Base-by-base conservation (phyloP, 2,888 invertebrate species). In the Lasius fuliginosus region DNA sequence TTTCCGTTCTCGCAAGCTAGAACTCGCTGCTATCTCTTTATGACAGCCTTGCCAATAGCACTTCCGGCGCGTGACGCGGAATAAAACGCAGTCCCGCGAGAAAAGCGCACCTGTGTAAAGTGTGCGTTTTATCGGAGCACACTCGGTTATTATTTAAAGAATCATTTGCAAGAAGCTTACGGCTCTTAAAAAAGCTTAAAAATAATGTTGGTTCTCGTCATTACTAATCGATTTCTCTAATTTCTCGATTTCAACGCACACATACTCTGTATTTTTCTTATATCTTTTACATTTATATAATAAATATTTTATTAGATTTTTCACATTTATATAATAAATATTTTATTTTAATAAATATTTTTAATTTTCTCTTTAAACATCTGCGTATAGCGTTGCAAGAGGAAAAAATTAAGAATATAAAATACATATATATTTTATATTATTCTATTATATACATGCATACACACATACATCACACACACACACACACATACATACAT, bases 1-100 rank as follows among this genome's bases (percentile, higher is more conserved):
- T 74, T 65, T 82, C 53, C 76, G 62, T 74, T 88, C 82, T 75
- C 74, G 64, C 62, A 67, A 56, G 69, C 84, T 88, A 74, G 82
- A 81, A 60, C 82, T 56, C 64, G 15, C 56, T 23, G 82, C 79
- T 79, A 75, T 74, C 53, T 56, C 58, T 86, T 81, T 83, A 84
- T 46, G 85, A 75, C 33, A 64, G 46, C 23, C 69, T 60, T 69
- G 60, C 46, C 69, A 69, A 68, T 79, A 33, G 46, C 36, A n/a
- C 46, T 69, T 60, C n/a, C 81, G 69, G 9, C 68, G 64, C 53
- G 67, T 49, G 56, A 75, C 77, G 68, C 82, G 79, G 42, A 84
- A 87, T 85, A 86, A 86, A 86, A 88, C 56, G 73, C 65, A 36
- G 42, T 30, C 30, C 2, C 30, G 23, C 30, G 56, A 68, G 71